phyloP scores from a whole-genome alignment of 2,888 invertebrate genomes.

The Hydrotaea cyrtoneurina region DNA sequence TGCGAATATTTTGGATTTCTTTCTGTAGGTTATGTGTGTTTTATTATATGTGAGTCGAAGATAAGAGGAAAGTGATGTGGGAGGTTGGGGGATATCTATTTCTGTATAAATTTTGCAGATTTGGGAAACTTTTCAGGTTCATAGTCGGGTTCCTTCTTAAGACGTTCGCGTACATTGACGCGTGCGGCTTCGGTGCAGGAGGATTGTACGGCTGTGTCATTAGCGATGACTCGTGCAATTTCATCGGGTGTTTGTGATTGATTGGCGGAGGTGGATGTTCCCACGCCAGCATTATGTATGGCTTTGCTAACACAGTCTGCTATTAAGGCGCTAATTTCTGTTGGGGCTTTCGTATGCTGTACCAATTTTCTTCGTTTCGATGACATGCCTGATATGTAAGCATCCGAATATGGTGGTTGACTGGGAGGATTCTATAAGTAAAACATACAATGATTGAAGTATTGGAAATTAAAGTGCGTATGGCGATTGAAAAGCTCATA shows the following conservation, averaged over 20 bases:
- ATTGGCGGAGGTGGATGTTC: slow-evolving; percentile 71
- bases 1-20: slow-evolving; percentile 12
- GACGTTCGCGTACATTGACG: slow-evolving; percentile 76
- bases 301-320: slow-evolving; percentile 78
- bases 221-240: slow-evolving; percentile 76
- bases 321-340: slow-evolving; percentile 76
- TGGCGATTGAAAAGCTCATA: too few species aligned
- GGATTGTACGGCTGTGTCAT: slow-evolving; percentile 76
- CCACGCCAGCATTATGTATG: slow-evolving; percentile 75
- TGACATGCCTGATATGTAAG: slow-evolving; percentile 94
- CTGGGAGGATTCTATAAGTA: slow-evolving; percentile 71
- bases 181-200: slow-evolving; percentile 79
- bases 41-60: slow-evolving; percentile 13
- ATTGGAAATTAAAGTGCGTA: too few species aligned
- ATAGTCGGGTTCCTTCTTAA: slow-evolving; percentile 77
- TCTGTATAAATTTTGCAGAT: slow-evolving; percentile 79
- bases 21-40: slow-evolving; percentile 28
- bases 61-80: slow-evolving; percentile 2
- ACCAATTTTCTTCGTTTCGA: slow-evolving; percentile 92
- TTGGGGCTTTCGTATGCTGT: slow-evolving; percentile 76
- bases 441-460: not conserved
- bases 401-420: slow-evolving; percentile 90
- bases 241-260: slow-evolving; percentile 72
- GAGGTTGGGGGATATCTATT: slow-evolving; percentile 69
- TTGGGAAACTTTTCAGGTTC: slow-evolving; percentile 79